Evolutionary conservation across 1,140 invertebrate genomes (phyloP).

Genomic region (Drosophila biarmipes): DNA sequence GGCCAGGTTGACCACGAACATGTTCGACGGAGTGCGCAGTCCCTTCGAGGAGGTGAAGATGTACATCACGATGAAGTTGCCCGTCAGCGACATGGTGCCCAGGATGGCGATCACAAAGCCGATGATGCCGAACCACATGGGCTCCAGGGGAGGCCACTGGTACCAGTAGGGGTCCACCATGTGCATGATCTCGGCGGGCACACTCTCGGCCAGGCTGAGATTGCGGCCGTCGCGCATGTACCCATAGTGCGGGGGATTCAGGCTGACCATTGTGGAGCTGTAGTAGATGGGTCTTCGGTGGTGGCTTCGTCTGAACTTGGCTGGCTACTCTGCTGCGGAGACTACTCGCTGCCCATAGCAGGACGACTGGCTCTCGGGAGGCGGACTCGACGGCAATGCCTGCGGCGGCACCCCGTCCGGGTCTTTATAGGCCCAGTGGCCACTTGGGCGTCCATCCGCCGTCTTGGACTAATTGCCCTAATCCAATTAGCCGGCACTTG

Average conservation of each 20-base stretch:
- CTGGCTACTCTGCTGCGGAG: conserved; percentile 31
- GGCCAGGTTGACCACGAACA: conserved; percentile 92
- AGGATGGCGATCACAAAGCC: conserved; percentile 91
- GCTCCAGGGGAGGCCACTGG: conserved; percentile 91
- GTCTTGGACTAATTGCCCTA: conserved; percentile 77
- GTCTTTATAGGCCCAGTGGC: conserved; percentile 54
- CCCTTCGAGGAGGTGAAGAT: conserved; percentile 91
- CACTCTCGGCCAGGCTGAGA: conserved; percentile 90
- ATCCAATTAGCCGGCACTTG: conserved; percentile 73
- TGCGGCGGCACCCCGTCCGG: conserved; percentile 1
- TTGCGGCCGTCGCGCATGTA: conserved; percentile 85
- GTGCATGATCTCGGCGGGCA: conserved; percentile 90
- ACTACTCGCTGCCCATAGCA: conserved; percentile 74
- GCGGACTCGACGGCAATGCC: conserved; percentile 66
- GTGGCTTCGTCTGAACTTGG: conserved; percentile 47
- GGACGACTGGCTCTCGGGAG: conserved; percentile 35
- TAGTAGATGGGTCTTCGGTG: conserved; percentile 34
- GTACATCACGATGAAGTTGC: conserved; percentile 93
- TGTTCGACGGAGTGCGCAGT: conserved; percentile 91
- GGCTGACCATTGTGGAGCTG: conserved; percentile 53
- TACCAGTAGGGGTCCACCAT: conserved; percentile 90
- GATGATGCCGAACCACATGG: conserved; percentile 91
- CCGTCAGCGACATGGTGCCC: conserved; percentile 89
- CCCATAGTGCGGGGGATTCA: conserved; percentile 59
- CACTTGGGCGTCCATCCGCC: conserved; percentile 58